Base-by-base conservation (phyloP, 2,888 invertebrate species). In the Acronicta psi region DNA sequence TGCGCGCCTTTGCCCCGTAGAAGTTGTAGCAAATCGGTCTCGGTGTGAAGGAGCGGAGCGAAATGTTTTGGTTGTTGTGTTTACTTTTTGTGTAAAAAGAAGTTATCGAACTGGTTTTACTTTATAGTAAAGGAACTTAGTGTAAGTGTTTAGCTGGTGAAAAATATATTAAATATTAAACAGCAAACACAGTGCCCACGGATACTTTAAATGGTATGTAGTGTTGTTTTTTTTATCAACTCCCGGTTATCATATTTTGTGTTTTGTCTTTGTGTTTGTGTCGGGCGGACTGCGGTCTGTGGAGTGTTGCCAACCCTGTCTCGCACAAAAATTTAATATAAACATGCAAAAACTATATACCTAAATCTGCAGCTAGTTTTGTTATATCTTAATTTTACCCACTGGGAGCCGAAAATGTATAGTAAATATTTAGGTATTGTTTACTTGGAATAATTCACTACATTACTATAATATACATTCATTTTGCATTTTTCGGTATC, bases 211-310 rank as follows among this genome's bases (percentile, higher is more conserved):
- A 77, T 75, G 85, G 86, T 89, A 85, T 75, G 85, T 86, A 73
- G 56, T 67, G 71, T 79, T 74, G 81, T 80, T 81, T 88, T 85
- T 81, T 84, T 84, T 87, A 85, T 82, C 86, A 85, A 81, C 74
- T 75, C 73, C 81, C 83, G 79, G 84, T 86, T 91, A 91, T 89
- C 87, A 75, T 74, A 14, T 42, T 73, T 29, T 29, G 10, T 29
- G 29, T 11, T n/a, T n/a, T 34, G 6, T n/a, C n/a, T n/a, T 7
- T 34, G 6, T n/a, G 34, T n/a, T 7, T 34, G 31, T 31, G 34
- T 34, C 11, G 79, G 25, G 3, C 13, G 79, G n/a, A n/a, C n/a
- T 80, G 80, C 77, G 81, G 77, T n/a, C 34, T n/a, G 7, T n/a
- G 6, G n/a, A 4, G 34, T 34, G 34, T 34, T 34, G n/a, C 34